These are phyloP conservation scores for Herpetotheres cachinnans DNA, from an alignment of 2,113 vertebrate genomes.

Conservation along the genomic window DNA sequence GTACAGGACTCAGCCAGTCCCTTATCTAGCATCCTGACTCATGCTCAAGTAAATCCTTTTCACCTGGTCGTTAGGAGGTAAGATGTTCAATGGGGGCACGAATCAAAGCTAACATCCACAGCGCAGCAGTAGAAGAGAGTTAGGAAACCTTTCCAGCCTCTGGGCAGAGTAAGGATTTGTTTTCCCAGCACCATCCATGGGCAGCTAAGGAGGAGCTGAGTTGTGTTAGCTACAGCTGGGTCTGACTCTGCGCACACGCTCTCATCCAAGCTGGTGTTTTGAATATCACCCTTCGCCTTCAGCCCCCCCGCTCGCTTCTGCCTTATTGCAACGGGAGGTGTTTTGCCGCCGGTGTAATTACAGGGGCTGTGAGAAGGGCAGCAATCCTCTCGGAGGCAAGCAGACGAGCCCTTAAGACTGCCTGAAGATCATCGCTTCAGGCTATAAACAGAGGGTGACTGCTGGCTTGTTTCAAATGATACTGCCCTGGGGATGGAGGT, in stretches of 20 bases:
- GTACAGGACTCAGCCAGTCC: background rate
- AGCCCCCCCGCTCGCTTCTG: background rate
- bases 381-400: background rate
- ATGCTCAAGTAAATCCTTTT: background rate
- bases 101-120: background rate
- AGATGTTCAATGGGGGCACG: background rate
- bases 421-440: background rate
- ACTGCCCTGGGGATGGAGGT: background rate
- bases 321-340: accelerated
- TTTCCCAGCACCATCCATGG: background rate
- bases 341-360: background rate
- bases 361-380: background rate
- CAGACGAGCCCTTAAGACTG: accelerated
- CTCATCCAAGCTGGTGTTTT: background rate
- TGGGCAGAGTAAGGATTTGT: background rate
- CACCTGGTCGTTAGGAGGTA: background rate
- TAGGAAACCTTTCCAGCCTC: background rate
- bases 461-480: background rate
- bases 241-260: background rate
- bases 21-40: background rate
- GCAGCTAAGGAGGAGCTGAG: accelerated
- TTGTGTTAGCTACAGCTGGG: background rate
- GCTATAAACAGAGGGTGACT: background rate
- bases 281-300: background rate
- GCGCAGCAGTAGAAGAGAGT: background rate